These are phyloP conservation scores for Diogma glabrata DNA, from an alignment of 2,888 invertebrate species.

Conservation along the genomic window DNA sequence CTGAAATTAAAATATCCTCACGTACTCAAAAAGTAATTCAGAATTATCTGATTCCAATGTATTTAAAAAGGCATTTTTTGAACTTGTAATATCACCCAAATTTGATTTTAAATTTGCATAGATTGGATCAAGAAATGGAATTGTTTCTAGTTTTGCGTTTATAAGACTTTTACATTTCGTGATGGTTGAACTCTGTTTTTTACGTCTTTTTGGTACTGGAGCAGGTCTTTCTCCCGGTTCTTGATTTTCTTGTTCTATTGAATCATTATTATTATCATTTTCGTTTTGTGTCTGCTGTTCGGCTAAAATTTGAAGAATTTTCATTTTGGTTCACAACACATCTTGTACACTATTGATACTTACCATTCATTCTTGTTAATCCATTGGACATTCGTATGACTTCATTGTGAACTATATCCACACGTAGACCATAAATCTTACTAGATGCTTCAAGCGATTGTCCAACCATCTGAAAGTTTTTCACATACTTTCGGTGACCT, in stretches of 20 bases:
- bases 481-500: conserved; percentile 56
- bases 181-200: conserved; percentile 29
- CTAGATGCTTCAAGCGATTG: conserved; percentile 80
- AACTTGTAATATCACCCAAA: conserved; percentile 48
- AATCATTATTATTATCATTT: conserved; percentile 13
- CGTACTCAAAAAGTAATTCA: conserved; percentile 22
- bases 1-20: neutral
- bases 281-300: neutral
- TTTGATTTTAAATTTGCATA: conserved; percentile 48
- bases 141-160: conserved; percentile 33
- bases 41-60: conserved; percentile 42
- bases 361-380: conserved; percentile 30
- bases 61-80: conserved; percentile 48
- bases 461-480: conserved; percentile 67
- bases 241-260: conserved; percentile 12
- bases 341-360: conserved; percentile 10
- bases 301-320: too few species aligned
- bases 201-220: conserved; percentile 27
- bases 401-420: conserved; percentile 73
- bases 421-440: conserved; percentile 76
- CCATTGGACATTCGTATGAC: conserved; percentile 67
- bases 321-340: neutral
- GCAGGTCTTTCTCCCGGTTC: conserved; percentile 16
- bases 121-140: conserved; percentile 43
- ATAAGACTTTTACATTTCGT: conserved; percentile 35